Evolutionary conservation across 2,888 invertebrate genomes (phyloP).

Genomic region (Cyclophora albipunctata): DNA sequence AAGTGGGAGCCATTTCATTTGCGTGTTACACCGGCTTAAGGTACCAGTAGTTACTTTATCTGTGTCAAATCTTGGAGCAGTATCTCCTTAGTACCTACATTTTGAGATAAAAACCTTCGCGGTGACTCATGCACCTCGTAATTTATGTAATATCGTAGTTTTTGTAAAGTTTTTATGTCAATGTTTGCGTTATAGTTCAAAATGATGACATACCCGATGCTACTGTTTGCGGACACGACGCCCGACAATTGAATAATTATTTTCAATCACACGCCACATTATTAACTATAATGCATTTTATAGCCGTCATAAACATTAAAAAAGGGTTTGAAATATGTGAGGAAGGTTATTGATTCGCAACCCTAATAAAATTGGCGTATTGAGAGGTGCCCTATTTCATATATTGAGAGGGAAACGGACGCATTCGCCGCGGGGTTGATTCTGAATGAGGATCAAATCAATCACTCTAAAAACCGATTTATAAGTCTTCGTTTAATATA

Average conservation of each 20-base stretch:
- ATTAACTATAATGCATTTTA: slow-evolving; percentile 30
- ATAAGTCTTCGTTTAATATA: slow-evolving; percentile 10
- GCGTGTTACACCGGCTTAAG: slow-evolving; percentile 28
- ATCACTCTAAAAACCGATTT: slow-evolving; percentile 36
- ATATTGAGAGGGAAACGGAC: slow-evolving; percentile 47
- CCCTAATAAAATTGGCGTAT: slow-evolving; percentile 67
- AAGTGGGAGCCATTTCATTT: slow-evolving; percentile 18
- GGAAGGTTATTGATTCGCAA: slow-evolving; percentile 58
- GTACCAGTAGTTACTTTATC: slow-evolving; percentile 24
- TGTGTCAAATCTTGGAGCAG: slow-evolving; percentile 18
- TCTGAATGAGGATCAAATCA: slow-evolving; percentile 44
- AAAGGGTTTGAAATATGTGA: slow-evolving; percentile 42
- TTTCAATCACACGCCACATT: slow-evolving; percentile 32
- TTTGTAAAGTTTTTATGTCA: not conserved
- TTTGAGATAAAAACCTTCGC: not conserved
- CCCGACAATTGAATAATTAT: not conserved
- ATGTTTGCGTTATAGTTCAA: too few species aligned
- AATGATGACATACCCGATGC: too few species aligned
- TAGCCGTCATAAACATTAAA: slow-evolving; percentile 35
- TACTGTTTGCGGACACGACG: too few species aligned
- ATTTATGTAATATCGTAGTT: not conserved
- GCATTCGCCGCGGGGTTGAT: slow-evolving; percentile 44
- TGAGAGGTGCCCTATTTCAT: slow-evolving; percentile 55
- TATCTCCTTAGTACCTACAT: slow-evolving; percentile 16
- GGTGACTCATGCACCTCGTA: too few species aligned